Base-by-base conservation (phyloP, 2,113 vertebrate species). In the Epinephelus cyanopodus region DNA sequence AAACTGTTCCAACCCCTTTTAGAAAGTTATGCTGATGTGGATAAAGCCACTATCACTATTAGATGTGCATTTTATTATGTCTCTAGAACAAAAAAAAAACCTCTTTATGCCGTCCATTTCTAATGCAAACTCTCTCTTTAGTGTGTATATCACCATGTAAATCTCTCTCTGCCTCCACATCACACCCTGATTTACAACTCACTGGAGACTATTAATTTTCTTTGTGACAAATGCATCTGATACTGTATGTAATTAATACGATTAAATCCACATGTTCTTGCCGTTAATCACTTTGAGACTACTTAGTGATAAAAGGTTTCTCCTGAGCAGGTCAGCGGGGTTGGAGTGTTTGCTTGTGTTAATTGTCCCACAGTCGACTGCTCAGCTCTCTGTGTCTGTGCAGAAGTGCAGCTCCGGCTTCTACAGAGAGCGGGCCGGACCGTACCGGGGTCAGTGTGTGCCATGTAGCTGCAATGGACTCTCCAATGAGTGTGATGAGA, bases 401-500 rank as follows among this genome's bases (percentile, higher is more conserved):
- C 63, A 98, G 97, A 93, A 91, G 12, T 98, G 98, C 58, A 74
- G 83, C 61, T 85, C 92, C 63, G 97, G 97, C 83, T 96, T 96
- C 90, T 98, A 97, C 84, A 94, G 90, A 77, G 95, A 95, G 47
- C 85, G 69, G 82, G 89, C 33, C 1, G 95, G 94, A 50, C 53
- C 81, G 0, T 79, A 90, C 48, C 54, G 83, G 0, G 96, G 96
- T 87, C 94, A 74, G 21, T 98, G 97, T 85, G 89, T 97, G 54
- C 95, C 95, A 19, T 98, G 97, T 83, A 91, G 76, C 84, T 98
- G 97, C 91, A 96, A 97, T 2, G 95, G 97, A 75, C 96, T 97
- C 79, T 96, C 97, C 33, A 50, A 89, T 23, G 93, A 94, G 52
- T 98, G 97, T 81, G 93, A 96, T 19, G 95, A 95, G 77, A 89